These are phyloP conservation scores for Zophobas atratus DNA, from an alignment of 1,140 invertebrate genomes.

Conservation along the genomic window DNA sequence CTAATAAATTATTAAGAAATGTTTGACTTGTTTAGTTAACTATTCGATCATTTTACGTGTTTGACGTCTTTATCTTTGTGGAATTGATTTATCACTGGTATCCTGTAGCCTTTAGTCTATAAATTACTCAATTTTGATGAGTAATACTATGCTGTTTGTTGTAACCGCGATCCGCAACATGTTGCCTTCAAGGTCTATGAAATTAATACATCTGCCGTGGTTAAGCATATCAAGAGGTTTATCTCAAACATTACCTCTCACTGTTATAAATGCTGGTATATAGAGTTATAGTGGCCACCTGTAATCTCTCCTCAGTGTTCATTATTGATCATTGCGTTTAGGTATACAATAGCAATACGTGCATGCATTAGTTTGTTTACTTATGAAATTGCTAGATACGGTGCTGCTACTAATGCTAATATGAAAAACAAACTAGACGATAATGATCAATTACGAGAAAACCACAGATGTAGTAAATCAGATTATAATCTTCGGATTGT, in stretches of 20 bases:
- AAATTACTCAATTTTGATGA: constrained; percentile 9
- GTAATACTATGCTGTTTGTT: constrained; percentile 13
- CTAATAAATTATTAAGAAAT: too few species aligned
- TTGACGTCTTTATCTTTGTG: too few species aligned
- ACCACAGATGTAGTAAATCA: too few species aligned
- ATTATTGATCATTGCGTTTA: constrained; percentile 7
- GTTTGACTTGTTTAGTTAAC: too few species aligned
- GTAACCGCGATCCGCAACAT: constrained; percentile 11
- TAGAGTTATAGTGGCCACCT: constrained; percentile 21
- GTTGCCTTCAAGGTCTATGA: constrained; percentile 23
- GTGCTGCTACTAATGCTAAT: too few species aligned
- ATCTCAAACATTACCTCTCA: constrained; percentile 18
- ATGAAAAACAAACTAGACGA: too few species aligned
- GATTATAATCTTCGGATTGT: too few species aligned
- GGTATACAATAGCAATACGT: neutral
- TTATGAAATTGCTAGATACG: neutral
- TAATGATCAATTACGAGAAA: too few species aligned
- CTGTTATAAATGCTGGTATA: constrained; percentile 27
- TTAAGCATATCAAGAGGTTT: constrained; percentile 15
- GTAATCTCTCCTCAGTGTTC: constrained; percentile 1
- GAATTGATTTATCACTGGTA: neutral
- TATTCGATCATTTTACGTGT: too few species aligned
- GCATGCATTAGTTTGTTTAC: constrained; percentile 16
- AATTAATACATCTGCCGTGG: constrained; percentile 23
- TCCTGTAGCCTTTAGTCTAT: neutral